Evolutionary conservation across 2,113 vertebrate species (phyloP).

Genomic region (Brienomyrus longianalis): DNA sequence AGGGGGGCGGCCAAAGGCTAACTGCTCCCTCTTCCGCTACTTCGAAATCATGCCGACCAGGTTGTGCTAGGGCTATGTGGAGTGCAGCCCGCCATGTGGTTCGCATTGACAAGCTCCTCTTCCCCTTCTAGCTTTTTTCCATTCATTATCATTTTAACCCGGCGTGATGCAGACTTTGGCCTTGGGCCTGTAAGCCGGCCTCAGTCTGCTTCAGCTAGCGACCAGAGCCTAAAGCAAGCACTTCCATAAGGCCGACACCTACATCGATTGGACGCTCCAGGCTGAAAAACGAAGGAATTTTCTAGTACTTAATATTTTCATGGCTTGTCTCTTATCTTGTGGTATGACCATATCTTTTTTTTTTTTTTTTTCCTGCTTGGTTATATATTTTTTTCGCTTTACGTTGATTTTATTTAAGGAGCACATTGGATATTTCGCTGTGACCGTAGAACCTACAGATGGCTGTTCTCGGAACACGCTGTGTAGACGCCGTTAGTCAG

Average conservation of each 20-base stretch:
- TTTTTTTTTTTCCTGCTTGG: background rate
- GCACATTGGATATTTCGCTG: background rate
- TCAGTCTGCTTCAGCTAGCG: background rate
- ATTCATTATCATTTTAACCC: background rate
- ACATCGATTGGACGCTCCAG: background rate
- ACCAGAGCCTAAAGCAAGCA: background rate
- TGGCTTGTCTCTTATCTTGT: background rate
- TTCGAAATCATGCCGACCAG: background rate
- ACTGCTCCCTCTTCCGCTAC: background rate
- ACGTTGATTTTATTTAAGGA: background rate
- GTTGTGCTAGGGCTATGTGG: background rate
- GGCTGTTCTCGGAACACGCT: background rate
- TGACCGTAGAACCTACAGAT: background rate
- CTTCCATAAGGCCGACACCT: background rate
- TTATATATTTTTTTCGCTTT: background rate
- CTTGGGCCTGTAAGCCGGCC: background rate
- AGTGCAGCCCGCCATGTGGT: background rate
- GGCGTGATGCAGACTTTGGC: background rate
- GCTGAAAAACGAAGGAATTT: background rate
- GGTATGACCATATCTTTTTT: background rate
- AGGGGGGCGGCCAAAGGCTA: background rate
- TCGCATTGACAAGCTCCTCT: background rate
- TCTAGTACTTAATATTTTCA: background rate
- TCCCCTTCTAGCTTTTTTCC: background rate
- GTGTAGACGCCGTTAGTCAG: background rate